phyloP scores from a whole-genome alignment of 2,888 invertebrate species.

The Caenorhabditis zanzibari region DNA sequence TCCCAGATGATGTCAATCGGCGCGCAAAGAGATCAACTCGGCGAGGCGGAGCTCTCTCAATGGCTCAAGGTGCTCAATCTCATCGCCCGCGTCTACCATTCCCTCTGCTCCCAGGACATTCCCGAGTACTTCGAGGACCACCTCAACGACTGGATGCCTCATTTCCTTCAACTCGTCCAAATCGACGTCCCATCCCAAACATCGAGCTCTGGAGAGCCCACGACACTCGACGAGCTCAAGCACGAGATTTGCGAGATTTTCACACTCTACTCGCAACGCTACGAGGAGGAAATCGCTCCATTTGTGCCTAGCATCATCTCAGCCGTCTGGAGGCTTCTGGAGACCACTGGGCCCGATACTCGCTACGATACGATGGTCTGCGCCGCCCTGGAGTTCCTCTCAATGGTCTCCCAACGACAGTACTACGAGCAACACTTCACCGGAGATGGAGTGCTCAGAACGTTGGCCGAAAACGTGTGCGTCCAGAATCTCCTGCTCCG shows the following conservation, averaged over 20 bases:
- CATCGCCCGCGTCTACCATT: constrained; percentile 89
- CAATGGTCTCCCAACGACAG: constrained; percentile 93
- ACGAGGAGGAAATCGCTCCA: constrained; percentile 96
- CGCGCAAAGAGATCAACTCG: constrained; percentile 54
- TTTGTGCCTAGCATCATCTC: constrained; percentile 95
- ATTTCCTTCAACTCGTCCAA: constrained; percentile 91
- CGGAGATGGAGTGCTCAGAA: constrained; percentile 77
- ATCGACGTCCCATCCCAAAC: constrained; percentile 67
- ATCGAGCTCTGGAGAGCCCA: constrained; percentile 77
- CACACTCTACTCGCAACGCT: constrained; percentile 94
- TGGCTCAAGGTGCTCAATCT: constrained; percentile 72
- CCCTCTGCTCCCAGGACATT: constrained; percentile 96
- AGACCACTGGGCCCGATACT: constrained; percentile 84
- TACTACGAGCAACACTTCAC: constrained; percentile 87
- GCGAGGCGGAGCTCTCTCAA: constrained; percentile 48
- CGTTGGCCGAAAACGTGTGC: constrained; percentile 91
- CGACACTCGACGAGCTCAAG: constrained; percentile 76
- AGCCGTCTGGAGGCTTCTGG: constrained; percentile 93
- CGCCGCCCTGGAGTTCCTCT: constrained; percentile 95
- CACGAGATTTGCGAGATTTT: constrained; percentile 95
- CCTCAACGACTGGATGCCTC: constrained; percentile 95
- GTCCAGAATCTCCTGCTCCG: constrained; percentile 98
- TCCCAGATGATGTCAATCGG: constrained; percentile 86
- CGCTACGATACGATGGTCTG: constrained; percentile 88
- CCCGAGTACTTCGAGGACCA: constrained; percentile 99